Base-by-base conservation (phyloP, 2,113 vertebrate species). In the Spheniscus mendiculus region DNA sequence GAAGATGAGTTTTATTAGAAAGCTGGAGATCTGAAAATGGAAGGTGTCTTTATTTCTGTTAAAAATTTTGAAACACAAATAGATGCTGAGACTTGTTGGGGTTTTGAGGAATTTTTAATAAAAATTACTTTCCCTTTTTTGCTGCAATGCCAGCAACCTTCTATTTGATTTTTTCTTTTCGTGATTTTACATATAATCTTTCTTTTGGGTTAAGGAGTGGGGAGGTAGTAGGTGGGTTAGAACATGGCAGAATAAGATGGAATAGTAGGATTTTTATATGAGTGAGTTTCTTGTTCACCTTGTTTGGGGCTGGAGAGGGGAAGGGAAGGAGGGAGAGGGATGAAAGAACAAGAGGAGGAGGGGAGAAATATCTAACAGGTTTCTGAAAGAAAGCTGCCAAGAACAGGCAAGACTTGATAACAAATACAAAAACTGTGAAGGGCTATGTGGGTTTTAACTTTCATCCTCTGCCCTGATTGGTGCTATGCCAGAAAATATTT, bases 391-490 rank as follows among this genome's bases (percentile, higher is more conserved):
- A 92, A 92, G 66, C 91, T 97, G 91, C 95, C 93, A 95, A 97
- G 91, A 97, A 80, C 90, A 90, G 85, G 78, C 92, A 91, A 91
- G 81, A 96, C 69, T 66, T 95, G 93, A 95, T 97, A 97, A 96
- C 67, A 80, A 92, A 91, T 77, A 95, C 59, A 89, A 92, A 93
- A 97, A 86, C 59, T 96, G 91, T 92, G 91, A 96, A 97, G 96
- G 94, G 91, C 88, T 90, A 73, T 80, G 92, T 83, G 63, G 88
- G 81, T 92, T 98, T 97, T 95, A 96, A 93, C 96, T 97, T 97
- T 97, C 97, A 95, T 97, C 86, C 90, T 96, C 88, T 96, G 66
- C 95, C 82, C 87, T 90, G 93, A 93, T 95, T 96, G 95, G 85
- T 96, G 88, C 78, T 87, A 12, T 80, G 95, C 96, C 88, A 96